Conservation (phyloP, 2,113 vertebrate genomes). For the human (Homo sapiens) region GRCh38 chrX:104967001-104967500, state of each 20-base stretch:
- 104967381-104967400: neutral
- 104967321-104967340: neutral
- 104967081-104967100: neutral
- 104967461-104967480: neutral
- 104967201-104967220: neutral
- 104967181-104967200: neutral
- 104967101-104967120: neutral
- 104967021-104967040: neutral
- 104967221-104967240: neutral
- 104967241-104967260: neutral
- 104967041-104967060: neutral
- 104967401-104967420: neutral
- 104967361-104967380: neutral
- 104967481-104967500: neutral
- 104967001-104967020: neutral
- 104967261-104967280: neutral
- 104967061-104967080: neutral
- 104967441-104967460: neutral
- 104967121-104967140: neutral
- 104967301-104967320: neutral
- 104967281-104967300: neutral
- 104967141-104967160: neutral
- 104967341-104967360: neutral
- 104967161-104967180: neutral
- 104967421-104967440: neutral